phyloP scores from a whole-genome alignment of 2,888 invertebrate genomes.

The Syrista parreyssii region DNA sequence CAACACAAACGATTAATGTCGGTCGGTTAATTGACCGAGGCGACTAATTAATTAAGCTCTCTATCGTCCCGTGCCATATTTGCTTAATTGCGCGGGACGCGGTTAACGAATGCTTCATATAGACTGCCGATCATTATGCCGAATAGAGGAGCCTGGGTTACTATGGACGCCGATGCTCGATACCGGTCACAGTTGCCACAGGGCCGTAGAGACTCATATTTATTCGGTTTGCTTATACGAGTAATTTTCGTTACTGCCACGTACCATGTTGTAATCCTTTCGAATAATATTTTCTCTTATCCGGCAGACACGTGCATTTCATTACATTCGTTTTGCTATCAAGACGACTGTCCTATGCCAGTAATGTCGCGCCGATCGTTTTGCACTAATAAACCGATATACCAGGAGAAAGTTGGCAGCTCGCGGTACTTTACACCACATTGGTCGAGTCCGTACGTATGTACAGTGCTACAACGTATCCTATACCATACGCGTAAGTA shows the following conservation, averaged over 20 bases:
- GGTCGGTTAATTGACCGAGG: constrained; percentile 49
- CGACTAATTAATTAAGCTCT: constrained; percentile 53
- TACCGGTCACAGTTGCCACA: background rate
- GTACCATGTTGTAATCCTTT: background rate
- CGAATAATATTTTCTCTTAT: background rate
- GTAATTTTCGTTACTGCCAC: background rate
- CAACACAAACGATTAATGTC: constrained; percentile 26
- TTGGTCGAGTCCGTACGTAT: background rate
- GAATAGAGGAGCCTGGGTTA: background rate
- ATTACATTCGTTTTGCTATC: background rate
- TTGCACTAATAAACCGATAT: constrained; percentile 2
- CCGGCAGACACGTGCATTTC: background rate
- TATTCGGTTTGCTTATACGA: background rate
- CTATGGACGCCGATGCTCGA: background rate
- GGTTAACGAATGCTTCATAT: constrained; percentile 28
- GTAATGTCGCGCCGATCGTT: background rate
- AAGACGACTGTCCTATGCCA: background rate
- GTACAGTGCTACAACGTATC: background rate
- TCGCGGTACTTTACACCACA: background rate
- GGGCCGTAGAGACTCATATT: background rate
- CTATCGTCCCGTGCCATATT: constrained; percentile 45
- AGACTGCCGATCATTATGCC: background rate
- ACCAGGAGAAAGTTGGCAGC: background rate
- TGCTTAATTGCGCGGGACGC: constrained; percentile 48
- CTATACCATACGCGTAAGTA: background rate